These are phyloP conservation scores for Parotocinclus haroldoi DNA, from an alignment of 2,797 vertebrate species.

Conservation along the genomic window DNA sequence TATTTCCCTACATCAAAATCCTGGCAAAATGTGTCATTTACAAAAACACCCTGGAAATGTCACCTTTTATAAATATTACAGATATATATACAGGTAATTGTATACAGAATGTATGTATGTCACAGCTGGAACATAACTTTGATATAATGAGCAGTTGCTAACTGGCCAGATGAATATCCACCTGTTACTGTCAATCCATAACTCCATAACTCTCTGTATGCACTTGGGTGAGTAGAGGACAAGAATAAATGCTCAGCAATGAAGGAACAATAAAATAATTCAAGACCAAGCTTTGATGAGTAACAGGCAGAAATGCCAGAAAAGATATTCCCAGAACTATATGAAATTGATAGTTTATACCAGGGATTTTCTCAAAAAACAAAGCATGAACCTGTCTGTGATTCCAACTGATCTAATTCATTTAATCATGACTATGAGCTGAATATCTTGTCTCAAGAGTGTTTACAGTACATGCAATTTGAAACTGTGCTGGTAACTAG, in stretches of 20 bases:
- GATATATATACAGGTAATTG: neutral
- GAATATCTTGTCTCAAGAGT: too few relatives aligned
- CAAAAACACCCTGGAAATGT: too few relatives aligned
- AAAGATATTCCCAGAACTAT: too few relatives aligned
- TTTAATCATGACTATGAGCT: too few relatives aligned
- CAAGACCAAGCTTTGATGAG: too few relatives aligned
- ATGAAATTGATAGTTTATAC: too few relatives aligned
- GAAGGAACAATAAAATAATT: neutral
- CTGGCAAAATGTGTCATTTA: too few relatives aligned
- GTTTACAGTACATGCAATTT: neutral
- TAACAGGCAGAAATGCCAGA: too few relatives aligned
- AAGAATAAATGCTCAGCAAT: neutral
- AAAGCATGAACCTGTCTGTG: too few relatives aligned
- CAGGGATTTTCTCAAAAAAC: too few relatives aligned
- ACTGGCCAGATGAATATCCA: conserved; percentile 41
- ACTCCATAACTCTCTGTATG: conserved; percentile 1
- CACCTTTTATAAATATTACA: neutral
- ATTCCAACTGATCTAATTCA: too few relatives aligned
- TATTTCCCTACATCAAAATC: too few relatives aligned
- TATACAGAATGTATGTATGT: conserved; percentile 12
- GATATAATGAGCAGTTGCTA: conserved; percentile 50
- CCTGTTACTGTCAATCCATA: conserved; percentile 34
- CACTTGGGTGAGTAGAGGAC: neutral
- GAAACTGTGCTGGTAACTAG: neutral
- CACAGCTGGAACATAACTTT: conserved; percentile 56